These are phyloP conservation scores for Rhinoderma darwinii DNA, from an alignment of 2,113 vertebrate species.

Conservation along the genomic window DNA sequence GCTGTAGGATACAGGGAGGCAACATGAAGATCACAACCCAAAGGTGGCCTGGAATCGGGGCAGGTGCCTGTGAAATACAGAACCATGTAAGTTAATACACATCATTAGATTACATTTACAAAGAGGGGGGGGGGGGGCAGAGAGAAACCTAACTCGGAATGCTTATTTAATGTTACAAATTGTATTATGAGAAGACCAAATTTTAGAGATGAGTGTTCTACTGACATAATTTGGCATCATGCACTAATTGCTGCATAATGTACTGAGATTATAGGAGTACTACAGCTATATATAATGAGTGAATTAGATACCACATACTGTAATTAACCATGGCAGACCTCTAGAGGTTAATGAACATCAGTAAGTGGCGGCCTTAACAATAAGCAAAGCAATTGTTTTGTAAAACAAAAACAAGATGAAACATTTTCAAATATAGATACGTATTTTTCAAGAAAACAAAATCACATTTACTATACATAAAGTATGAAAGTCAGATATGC, in stretches of 20 bases:
- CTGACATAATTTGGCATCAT: neutral
- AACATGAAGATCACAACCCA: too few species aligned
- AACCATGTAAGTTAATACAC: too few species aligned
- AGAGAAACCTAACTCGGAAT: too few species aligned
- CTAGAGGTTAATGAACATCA: neutral
- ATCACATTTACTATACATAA: neutral
- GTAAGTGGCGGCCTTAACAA: neutral
- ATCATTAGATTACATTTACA: too few species aligned
- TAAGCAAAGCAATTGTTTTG: constrained; percentile 11
- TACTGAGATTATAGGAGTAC: constrained; percentile 2
- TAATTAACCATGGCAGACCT: neutral
- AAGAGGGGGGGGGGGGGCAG: too few species aligned
- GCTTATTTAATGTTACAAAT: neutral
- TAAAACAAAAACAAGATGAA: neutral
- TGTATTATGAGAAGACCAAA: neutral
- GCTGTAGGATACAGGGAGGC: too few species aligned
- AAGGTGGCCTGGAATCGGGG: too few species aligned
- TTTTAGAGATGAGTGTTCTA: neutral
- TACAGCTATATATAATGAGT: neutral
- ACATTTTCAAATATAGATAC: neutral
- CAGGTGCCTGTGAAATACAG: too few species aligned
- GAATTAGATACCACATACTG: neutral
- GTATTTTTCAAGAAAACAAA: constrained; percentile 2
- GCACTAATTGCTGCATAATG: neutral
- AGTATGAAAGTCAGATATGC: neutral